phyloP scores from a whole-genome alignment of 2,113 vertebrate species.

The Aplodontia rufa region DNA sequence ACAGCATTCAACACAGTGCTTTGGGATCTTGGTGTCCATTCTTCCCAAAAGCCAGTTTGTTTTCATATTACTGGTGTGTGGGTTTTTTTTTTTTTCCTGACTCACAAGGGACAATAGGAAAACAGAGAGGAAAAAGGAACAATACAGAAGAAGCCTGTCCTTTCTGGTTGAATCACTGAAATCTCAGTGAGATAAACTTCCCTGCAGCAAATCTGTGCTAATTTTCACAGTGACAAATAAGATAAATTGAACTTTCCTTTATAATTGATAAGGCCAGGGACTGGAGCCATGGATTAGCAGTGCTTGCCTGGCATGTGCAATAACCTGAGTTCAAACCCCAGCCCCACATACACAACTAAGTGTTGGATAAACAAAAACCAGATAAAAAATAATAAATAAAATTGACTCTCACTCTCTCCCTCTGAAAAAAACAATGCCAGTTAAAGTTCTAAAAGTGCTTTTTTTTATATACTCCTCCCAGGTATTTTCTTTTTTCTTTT shows the following conservation, averaged over 20 bases:
- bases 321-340: too few species aligned
- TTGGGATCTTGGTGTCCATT: background rate
- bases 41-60: background rate
- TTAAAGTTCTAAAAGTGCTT: background rate
- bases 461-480: background rate
- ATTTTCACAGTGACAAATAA: background rate
- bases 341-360: too few species aligned
- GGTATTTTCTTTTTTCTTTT: background rate
- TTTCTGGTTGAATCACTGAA: background rate
- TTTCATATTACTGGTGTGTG: background rate
- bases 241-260: background rate
- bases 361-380: too few species aligned
- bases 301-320: too few species aligned
- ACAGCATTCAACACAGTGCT: accelerated
- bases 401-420: too few species aligned
- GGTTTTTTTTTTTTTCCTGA: background rate
- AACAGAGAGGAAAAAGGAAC: background rate
- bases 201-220: background rate
- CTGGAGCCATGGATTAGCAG: too few species aligned
- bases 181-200: background rate
- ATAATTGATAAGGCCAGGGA: background rate
- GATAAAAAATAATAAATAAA: too few species aligned
- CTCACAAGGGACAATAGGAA: background rate
- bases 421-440: too few species aligned
- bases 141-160: background rate